Percentiles rank a stretch among this genome's conserved stretches.
phyloP scores from a whole-genome alignment of 2,113 vertebrate genomes.

The Anoplopoma fimbria region DNA sequence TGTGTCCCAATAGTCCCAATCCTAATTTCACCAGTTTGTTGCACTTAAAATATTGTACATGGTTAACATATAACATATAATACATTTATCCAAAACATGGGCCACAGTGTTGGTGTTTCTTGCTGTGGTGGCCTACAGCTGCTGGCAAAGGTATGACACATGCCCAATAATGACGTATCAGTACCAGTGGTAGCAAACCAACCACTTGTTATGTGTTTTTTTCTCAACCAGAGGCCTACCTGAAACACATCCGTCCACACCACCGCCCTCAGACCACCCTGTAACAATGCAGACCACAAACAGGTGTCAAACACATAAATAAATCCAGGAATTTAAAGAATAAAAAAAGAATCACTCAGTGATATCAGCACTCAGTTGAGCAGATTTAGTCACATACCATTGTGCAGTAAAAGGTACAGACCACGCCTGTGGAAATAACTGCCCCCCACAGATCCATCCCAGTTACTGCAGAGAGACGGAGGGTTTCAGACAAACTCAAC shows the following conservation, averaged over 20 bases:
- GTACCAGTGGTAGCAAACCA: neutral
- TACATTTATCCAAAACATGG: neutral
- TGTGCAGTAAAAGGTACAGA: constrained; percentile 94
- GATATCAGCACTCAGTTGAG: neutral
- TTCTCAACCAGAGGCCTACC: constrained; percentile 38
- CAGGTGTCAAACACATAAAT: neutral
- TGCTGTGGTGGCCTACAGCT: neutral
- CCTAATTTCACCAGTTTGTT: neutral
- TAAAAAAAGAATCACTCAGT: neutral
- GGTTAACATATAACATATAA: neutral
- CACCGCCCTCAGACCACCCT: constrained; percentile 94
- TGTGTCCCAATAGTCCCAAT: neutral
- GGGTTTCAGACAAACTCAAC: constrained; percentile 5
- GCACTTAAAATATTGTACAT: neutral
- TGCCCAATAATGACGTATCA: neutral
- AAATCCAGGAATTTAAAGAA: neutral
- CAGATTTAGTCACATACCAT: constrained; percentile 81
- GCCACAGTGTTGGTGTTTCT: neutral
- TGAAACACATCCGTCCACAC: constrained; percentile 96
- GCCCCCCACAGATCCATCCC: constrained; percentile 91
- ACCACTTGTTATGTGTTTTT: neutral
- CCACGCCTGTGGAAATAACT: constrained; percentile 88
- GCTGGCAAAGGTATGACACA: neutral
- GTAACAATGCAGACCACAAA: constrained; percentile 44
- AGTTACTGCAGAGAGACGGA: constrained; percentile 84